These are phyloP conservation scores for Nezara viridula DNA, from an alignment of 2,888 invertebrate species.

Conservation along the genomic window DNA sequence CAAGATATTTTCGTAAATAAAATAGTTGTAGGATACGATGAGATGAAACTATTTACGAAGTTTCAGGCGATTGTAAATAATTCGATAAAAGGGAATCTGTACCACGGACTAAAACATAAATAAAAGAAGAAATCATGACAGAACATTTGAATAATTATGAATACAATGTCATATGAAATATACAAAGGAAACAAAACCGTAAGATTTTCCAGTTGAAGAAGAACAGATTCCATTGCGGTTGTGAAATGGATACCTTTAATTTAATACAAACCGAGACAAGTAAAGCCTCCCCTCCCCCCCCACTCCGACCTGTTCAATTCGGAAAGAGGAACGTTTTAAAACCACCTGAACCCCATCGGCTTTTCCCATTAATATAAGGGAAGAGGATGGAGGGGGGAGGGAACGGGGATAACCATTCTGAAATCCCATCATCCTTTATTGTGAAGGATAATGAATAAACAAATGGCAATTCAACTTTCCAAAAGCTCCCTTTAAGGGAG, in stretches of 20 bases:
- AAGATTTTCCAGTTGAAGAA: background rate
- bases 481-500: background rate
- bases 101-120: too few relatives aligned
- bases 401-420: background rate
- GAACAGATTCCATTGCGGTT: background rate
- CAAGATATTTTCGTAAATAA: too few relatives aligned
- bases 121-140: too few relatives aligned
- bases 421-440: conserved; percentile 31
- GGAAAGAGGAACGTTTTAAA: conserved; percentile 32
- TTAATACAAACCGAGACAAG: conserved; percentile 30
- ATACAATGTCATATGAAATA: background rate
- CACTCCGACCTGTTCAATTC: background rate
- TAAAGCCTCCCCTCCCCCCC: background rate
- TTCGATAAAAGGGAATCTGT: too few relatives aligned
- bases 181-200: background rate
- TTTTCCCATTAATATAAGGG: conserved; percentile 43
- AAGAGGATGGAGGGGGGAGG: background rate
- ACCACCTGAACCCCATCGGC: conserved; percentile 38
- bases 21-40: too few relatives aligned
- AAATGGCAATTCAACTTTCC: conserved; percentile 40
- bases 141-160: too few relatives aligned
- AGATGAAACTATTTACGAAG: too few relatives aligned
- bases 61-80: too few relatives aligned
- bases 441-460: conserved; percentile 27
- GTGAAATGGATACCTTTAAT: conserved; percentile 20